Evolutionary conservation across 2,113 vertebrate genomes (phyloP), one percentile per base, ranked within the genome.

Genomic region (Arenaria interpres): DNA sequence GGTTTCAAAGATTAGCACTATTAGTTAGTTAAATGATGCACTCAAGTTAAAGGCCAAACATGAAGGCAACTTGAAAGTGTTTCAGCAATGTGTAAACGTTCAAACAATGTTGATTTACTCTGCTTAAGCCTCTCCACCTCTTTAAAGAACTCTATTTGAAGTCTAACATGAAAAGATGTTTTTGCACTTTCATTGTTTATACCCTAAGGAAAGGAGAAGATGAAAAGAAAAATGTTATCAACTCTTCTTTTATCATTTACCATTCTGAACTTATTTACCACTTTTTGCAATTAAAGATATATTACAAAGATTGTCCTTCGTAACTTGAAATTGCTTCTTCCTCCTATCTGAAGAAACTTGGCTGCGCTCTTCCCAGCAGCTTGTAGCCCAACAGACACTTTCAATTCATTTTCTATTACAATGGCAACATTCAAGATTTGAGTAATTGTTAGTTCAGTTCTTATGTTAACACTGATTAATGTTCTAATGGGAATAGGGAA

Each of bases 151-250:
- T 66, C 67, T 83, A 35, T 85, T 64, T 94, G 78, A 91, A 95
- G 71, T 76, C 67, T 85, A 80, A 85, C 64, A 83, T 46, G 51
- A 94, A 94, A 93, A 94, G 74, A 50, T 27, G 6, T 80, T 93
- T 96, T 86, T 59, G 63, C 21, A 76, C 63, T 85, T 94, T 86
- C 79, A 76, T 24, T 88, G 82, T 76, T 95, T 41, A 37, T 23
- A 71, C 86, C 41, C 85, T 62, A 85, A 67, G 71, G 51, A 89
- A 84, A 71, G 23, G 46, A 78, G 57, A 90, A 66, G 88, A 91
- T 39, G 48, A 91, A 62, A 89, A 88, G 71, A 90, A 95, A 95
- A 96, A 90, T 4, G 19, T 84, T 89, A 95, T 41, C 57, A 85
- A 53, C 48, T 43, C 16, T 54, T 74, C 90, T 89, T 88, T 85